Conservation (phyloP, 1,140 invertebrate species). For the Trichonephila inaurata region DNA sequence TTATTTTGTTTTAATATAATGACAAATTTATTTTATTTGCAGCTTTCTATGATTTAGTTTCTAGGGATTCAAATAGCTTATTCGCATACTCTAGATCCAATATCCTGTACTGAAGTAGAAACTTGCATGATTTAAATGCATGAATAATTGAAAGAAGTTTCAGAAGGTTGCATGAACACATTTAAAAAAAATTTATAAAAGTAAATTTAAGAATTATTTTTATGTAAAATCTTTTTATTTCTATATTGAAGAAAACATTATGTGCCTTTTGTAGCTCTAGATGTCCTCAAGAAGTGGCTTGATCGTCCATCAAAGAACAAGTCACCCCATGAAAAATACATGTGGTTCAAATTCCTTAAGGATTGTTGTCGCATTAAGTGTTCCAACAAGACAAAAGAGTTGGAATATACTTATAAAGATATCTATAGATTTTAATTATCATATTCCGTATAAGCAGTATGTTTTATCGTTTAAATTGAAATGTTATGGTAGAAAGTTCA, state of each 20-base stretch:
- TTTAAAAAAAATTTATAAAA: neutral
- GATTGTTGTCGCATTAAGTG: slow-evolving; percentile 55
- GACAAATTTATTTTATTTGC: slow-evolving; percentile 50
- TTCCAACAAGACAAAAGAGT: slow-evolving; percentile 50
- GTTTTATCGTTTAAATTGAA: neutral
- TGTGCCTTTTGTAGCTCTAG: slow-evolving; percentile 40
- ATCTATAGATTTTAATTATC: slow-evolving; percentile 67
- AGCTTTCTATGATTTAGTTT: slow-evolving; percentile 72
- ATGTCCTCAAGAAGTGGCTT: slow-evolving; percentile 62
- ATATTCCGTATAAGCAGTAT: neutral
- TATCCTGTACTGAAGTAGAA: neutral
- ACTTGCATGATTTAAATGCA: neutral
- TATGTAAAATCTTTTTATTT: neutral
- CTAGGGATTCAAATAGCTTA: slow-evolving; percentile 72
- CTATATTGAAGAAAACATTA: neutral
- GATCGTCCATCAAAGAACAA: slow-evolving; percentile 71
- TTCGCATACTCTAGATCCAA: slow-evolving; percentile 62
- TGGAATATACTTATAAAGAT: slow-evolving; percentile 69
- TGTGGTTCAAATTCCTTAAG: slow-evolving; percentile 63
- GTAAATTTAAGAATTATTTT: neutral
- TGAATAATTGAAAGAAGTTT: neutral
- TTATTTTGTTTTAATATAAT: neutral
- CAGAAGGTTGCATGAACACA: slow-evolving; percentile 33
- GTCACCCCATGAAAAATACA: neutral
- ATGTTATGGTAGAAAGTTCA: neutral